Conservation (phyloP, 2,888 invertebrate species). For the Cotesia congregata region DNA sequence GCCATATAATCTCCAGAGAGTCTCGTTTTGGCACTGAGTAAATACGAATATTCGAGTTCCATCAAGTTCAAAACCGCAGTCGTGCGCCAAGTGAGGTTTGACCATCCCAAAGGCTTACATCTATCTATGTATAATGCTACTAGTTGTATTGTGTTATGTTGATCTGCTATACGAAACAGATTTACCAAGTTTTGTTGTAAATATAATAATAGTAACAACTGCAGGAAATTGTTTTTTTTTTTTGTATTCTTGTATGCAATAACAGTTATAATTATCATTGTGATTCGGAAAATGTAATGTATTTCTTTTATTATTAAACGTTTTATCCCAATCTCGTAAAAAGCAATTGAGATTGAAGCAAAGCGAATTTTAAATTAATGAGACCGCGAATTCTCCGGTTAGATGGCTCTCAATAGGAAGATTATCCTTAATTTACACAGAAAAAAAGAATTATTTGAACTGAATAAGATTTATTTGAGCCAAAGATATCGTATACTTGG, state of each 20-base stretch:
- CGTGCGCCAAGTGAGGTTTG: constrained; percentile 59
- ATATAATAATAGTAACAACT: background rate
- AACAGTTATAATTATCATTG: no score
- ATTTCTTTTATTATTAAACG: background rate
- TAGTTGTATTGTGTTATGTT: background rate
- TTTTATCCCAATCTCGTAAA: background rate
- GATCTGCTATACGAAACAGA: background rate
- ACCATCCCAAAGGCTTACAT: constrained; percentile 16
- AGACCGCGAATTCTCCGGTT: constrained; percentile 13
- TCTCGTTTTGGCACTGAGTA: constrained; percentile 5
- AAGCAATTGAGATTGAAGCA: background rate
- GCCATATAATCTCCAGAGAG: constrained; percentile 5
- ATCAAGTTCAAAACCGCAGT: constrained; percentile 58
- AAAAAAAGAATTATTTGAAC: no score
- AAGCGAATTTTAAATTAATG: constrained; percentile 10
- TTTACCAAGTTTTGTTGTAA: background rate
- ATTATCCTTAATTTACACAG: constrained; percentile 41
- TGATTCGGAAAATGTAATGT: background rate
- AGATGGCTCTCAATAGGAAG: constrained; percentile 28
- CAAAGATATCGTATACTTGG: no score
- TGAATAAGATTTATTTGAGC: no score
- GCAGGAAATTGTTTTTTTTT: no score
- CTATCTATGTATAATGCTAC: background rate
- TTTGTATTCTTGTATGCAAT: no score
- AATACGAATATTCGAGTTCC: constrained; percentile 38